phyloP scores from a whole-genome alignment of 2,797 vertebrate genomes.

The Salarias fasciatus region DNA sequence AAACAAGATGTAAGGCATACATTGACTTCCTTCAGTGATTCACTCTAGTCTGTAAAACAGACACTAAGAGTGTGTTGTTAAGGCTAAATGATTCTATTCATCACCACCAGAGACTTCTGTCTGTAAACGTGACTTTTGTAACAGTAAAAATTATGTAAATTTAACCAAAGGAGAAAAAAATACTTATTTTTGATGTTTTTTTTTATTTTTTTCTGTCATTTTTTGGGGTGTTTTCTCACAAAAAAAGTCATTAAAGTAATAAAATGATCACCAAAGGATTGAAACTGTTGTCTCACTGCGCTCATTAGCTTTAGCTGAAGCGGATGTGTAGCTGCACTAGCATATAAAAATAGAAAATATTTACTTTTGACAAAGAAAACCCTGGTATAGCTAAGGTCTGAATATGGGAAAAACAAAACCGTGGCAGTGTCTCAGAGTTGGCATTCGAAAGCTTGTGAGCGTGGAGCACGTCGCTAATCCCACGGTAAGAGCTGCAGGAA shows the following conservation, averaged over 20 bases:
- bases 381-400: slow-evolving; percentile 1
- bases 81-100: slow-evolving; percentile 61
- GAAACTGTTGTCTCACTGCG: too few species aligned
- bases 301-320: too few species aligned
- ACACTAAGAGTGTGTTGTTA: slow-evolving; percentile 37
- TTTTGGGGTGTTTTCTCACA: too few species aligned
- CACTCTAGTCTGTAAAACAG: slow-evolving; percentile 1
- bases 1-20: slow-evolving; percentile 69
- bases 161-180: too few species aligned
- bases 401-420: slow-evolving; percentile 22
- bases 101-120: slow-evolving; percentile 12
- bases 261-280: too few species aligned
- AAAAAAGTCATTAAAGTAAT: too few species aligned
- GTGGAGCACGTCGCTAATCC: slow-evolving; percentile 55
- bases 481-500: slow-evolving; percentile 85
- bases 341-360: slow-evolving; percentile 29
- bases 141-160: too few species aligned
- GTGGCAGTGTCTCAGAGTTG: slow-evolving; percentile 40
- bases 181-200: too few species aligned
- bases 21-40: slow-evolving; percentile 35
- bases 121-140: background rate
- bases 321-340: background rate
- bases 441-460: too few species aligned
- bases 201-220: too few species aligned
- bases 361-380: slow-evolving; percentile 6